Conservation (phyloP, 1,140 invertebrate genomes). For the Micrasema longulum region DNA sequence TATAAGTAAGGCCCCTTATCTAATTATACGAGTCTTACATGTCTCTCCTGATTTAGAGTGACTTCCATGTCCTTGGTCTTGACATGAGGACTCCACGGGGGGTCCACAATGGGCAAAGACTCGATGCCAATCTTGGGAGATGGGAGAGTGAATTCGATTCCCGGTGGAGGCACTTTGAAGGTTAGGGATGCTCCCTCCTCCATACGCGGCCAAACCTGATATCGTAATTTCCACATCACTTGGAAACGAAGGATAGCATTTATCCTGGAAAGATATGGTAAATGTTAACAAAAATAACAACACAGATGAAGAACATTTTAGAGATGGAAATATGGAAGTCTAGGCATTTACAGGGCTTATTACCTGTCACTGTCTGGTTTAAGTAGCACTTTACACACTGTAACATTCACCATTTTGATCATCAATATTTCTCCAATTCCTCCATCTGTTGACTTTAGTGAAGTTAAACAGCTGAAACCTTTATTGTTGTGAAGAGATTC, state of each 20-base stretch:
- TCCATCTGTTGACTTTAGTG: too few relatives aligned
- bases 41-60: conserved; percentile 97
- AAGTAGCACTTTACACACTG: too few relatives aligned
- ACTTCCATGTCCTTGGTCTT: conserved; percentile 99
- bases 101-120: conserved; percentile 94
- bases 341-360: too few relatives aligned
- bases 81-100: conserved; percentile 97
- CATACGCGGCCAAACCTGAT: conserved; percentile 99
- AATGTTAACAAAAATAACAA: conserved; percentile 4
- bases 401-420: too few relatives aligned
- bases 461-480: too few relatives aligned
- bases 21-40: too few relatives aligned
- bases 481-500: too few relatives aligned
- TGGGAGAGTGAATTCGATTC: conserved; percentile 98
- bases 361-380: too few relatives aligned
- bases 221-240: conserved; percentile 96
- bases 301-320: too few relatives aligned
- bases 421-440: too few relatives aligned
- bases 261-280: conserved; percentile 58
- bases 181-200: conserved; percentile 95
- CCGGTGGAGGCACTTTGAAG: conserved; percentile 97
- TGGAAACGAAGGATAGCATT: conserved; percentile 81
- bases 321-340: too few relatives aligned
- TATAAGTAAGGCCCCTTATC: too few relatives aligned
- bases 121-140: conserved; percentile 98